Percentiles rank a stretch among this genome's conserved stretches.
Conservation (phyloP, 2,113 vertebrate species). For the Lycaon pictus region DNA sequence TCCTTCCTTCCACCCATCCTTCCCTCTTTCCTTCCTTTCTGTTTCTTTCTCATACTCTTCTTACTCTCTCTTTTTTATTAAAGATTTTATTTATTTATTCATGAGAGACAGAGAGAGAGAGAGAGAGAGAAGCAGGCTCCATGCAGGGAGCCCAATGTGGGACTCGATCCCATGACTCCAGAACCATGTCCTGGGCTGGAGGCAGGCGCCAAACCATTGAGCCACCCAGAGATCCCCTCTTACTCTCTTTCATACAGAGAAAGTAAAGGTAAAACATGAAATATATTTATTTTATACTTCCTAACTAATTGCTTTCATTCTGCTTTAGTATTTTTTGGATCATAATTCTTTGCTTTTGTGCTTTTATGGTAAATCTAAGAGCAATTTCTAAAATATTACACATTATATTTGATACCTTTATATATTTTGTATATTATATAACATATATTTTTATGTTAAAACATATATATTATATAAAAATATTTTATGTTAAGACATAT, state of each 20-base stretch:
- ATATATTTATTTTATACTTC: neutral
- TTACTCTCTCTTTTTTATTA: neutral
- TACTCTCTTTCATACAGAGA: neutral
- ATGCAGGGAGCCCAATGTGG: no score
- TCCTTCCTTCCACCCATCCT: neutral
- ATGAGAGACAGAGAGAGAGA: no score
- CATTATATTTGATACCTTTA: neutral
- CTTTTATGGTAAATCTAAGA: conserved; percentile 24
- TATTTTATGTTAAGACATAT: no score
- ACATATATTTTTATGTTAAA: no score
- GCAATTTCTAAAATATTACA: neutral
- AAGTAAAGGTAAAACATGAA: neutral
- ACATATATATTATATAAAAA: neutral
- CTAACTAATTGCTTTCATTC: conserved; percentile 4
- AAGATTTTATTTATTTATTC: no score
- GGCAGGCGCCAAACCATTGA: no score
- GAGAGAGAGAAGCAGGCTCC: no score
- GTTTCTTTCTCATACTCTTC: neutral
- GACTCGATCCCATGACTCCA: no score
- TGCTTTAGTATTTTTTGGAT: neutral
- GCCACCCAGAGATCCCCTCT: no score
- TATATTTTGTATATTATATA: neutral
- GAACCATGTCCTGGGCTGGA: no score
- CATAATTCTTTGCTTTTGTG: conserved; percentile 25
- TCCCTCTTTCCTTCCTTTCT: neutral